Evolutionary conservation across 2,113 vertebrate genomes (phyloP).

Genomic region (Semnopithecus entellus): DNA sequence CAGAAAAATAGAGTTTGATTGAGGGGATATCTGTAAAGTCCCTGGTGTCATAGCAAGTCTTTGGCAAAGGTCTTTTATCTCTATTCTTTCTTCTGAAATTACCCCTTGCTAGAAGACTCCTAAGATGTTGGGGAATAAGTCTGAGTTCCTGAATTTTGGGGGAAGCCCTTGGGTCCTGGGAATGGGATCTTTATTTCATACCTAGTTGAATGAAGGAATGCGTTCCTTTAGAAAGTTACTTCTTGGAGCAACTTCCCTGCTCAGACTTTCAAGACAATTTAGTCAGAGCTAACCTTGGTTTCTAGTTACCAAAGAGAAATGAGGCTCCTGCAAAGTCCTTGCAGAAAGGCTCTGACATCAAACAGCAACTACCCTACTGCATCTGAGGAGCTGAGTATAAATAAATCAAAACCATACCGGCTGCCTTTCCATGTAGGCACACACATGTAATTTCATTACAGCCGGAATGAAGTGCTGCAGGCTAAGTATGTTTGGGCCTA

Average conservation of each 20-base stretch:
- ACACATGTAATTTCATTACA: constrained; percentile 55
- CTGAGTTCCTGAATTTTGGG: background rate
- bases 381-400: background rate
- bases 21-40: background rate
- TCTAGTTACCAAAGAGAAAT: constrained; percentile 31
- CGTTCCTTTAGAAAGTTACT: background rate
- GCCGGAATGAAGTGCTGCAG: constrained; percentile 35
- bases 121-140: background rate
- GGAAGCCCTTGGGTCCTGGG: background rate
- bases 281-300: constrained; percentile 38
- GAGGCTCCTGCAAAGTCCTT: background rate
- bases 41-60: background rate
- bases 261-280: constrained; percentile 33
- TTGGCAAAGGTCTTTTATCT: background rate
- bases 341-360: background rate
- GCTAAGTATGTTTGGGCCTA: constrained; percentile 54
- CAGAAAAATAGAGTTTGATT: background rate
- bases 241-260: background rate
- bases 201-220: constrained; percentile 12
- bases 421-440: constrained; percentile 27
- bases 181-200: constrained; percentile 40
- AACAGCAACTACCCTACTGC: background rate
- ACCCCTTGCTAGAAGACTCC: background rate
- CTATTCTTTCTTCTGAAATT: background rate
- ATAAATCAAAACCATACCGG: constrained; percentile 61